phyloP scores from a whole-genome alignment of 2,113 vertebrate genomes.

The Cinclus mexicanus region DNA sequence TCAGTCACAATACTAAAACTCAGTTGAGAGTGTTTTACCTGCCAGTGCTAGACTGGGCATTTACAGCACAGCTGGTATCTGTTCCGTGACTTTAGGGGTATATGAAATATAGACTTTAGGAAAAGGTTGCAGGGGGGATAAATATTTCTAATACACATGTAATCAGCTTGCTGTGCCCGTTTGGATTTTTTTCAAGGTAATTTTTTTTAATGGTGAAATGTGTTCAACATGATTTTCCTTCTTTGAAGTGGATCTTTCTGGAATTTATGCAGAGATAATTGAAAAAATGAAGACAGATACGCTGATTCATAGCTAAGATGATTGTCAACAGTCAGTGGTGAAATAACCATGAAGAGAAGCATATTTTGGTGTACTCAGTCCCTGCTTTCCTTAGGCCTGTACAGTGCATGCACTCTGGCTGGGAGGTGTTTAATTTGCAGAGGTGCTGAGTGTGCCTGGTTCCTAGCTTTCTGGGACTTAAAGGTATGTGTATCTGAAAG shows the following conservation, averaged over 20 bases:
- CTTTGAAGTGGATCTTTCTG: not conserved
- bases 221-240: not conserved
- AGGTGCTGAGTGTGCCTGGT: not conserved
- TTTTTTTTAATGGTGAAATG: not conserved
- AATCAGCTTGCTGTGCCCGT: not conserved
- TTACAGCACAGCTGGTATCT: not conserved
- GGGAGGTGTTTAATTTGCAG: not conserved
- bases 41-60: not conserved
- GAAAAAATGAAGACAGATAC: not conserved
- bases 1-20: not conserved
- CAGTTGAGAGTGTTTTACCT: not conserved
- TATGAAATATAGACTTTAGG: not conserved
- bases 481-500: not conserved
- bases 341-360: not conserved
- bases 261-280: not conserved
- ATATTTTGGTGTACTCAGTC: not conserved
- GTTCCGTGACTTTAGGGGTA: not conserved
- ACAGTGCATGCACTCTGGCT: rapidly evolving
- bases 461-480: not conserved
- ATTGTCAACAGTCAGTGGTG: not conserved
- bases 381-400: not conserved
- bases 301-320: not conserved
- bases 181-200: not conserved
- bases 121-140: not conserved
- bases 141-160: not conserved